Conservation (phyloP, 2,797 vertebrate genomes). For the Poeciliopsis infans region DNA sequence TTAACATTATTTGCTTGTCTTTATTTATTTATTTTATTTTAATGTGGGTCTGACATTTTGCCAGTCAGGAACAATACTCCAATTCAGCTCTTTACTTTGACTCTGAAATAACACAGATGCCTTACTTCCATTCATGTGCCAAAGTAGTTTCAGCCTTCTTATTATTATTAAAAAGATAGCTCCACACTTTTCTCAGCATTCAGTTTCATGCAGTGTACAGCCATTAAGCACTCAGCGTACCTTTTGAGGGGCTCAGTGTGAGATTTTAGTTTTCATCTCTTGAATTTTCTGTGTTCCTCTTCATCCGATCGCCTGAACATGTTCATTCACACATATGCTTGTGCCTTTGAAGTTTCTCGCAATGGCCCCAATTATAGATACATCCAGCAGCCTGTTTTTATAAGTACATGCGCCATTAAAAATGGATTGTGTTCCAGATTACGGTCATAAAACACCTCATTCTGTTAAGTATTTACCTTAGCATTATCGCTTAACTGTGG, state of each 20-base stretch:
- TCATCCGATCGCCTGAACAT: constrained; percentile 44
- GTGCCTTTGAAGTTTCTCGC: constrained; percentile 75
- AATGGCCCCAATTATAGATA: constrained; percentile 50
- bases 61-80: constrained; percentile 69
- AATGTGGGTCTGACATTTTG: constrained; percentile 41
- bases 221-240: constrained; percentile 29
- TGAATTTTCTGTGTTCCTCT: constrained; percentile 38
- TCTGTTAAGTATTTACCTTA: constrained; percentile 50
- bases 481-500: constrained; percentile 47
- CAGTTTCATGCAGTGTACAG: constrained; percentile 56
- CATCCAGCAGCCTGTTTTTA: constrained; percentile 54
- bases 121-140: constrained; percentile 87
- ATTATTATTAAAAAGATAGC: constrained; percentile 61
- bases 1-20: constrained; percentile 52
- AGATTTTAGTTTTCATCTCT: constrained; percentile 53
- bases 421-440: constrained; percentile 46
- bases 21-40: constrained; percentile 8
- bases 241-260: constrained; percentile 26
- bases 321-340: constrained; percentile 60
- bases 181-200: constrained; percentile 60
- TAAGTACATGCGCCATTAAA: constrained; percentile 52
- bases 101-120: constrained; percentile 82
- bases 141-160: constrained; percentile 82
- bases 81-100: constrained; percentile 57
- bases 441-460: constrained; percentile 54